A percentile compares a stretch with the other conserved stretches of the same genome.
Evolutionary conservation across 2,888 invertebrate species (phyloP).

Genomic region (Elegia similella): DNA sequence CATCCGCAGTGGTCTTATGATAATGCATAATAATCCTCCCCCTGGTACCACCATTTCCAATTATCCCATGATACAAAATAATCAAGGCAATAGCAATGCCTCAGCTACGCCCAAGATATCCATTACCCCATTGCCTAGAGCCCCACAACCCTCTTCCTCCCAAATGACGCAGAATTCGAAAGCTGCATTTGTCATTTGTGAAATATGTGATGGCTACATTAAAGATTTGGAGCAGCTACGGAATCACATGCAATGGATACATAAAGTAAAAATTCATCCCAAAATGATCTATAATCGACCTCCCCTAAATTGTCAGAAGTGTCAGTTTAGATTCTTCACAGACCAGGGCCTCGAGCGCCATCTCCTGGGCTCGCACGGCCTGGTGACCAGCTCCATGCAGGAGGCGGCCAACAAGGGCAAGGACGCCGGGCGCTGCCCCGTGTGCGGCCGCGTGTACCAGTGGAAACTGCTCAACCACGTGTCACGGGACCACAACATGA

Average conservation of each 20-base stretch:
- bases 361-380: constrained; percentile 95
- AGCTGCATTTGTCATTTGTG: constrained; percentile 96
- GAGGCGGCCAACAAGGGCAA: constrained; percentile 97
- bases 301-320: constrained; percentile 97
- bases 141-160: constrained; percentile 74
- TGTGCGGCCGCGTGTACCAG: constrained; percentile 92
- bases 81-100: constrained; percentile 50
- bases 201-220: constrained; percentile 98
- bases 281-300: constrained; percentile 98
- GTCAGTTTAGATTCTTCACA: constrained; percentile 97
- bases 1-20: constrained; percentile 84
- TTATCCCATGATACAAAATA: constrained; percentile 65
- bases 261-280: constrained; percentile 97
- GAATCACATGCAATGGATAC: constrained; percentile 99
- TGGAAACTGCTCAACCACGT: constrained; percentile 96
- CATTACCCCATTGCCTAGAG: constrained; percentile 93
- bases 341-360: constrained; percentile 98
- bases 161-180: constrained; percentile 78
- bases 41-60: constrained; percentile 67
- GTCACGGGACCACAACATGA: constrained; percentile 95
- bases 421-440: constrained; percentile 96
- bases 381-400: constrained; percentile 97
- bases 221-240: constrained; percentile 96
- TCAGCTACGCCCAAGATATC: constrained; percentile 94
- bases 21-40: constrained; percentile 83